Base-by-base conservation (phyloP, 30 jellyfish, hydroid and myxozoan species). In the Mastigias papua region DNA sequence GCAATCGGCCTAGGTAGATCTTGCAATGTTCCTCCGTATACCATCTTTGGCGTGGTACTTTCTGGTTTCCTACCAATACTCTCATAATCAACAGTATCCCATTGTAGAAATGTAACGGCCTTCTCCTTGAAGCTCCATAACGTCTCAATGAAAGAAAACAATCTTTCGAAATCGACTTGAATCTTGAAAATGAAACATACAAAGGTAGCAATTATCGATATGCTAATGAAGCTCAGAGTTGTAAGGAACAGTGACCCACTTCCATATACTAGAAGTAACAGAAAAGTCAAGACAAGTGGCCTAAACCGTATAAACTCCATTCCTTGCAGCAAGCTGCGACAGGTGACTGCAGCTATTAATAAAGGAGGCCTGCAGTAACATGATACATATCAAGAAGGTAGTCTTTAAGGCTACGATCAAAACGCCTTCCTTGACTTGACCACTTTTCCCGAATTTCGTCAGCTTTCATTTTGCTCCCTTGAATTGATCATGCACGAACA, bases 1-100 rank as follows among this genome's bases (percentile, higher is more conserved):
- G 97, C 97, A 34, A 95, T 89, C 11, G 99, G 99, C 70, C 93
- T 89, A 9, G 99, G 99, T 32, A 95, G 93, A 21, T 75, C 88
- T 64, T 86, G 64, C 17, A 95, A 69, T 16, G 92, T 50, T 26
- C 57, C 78, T 30, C 72, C 46, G 7, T 72, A 15, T 8, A 35
- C 61, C 22, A 0, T 26, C 0, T 4, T 29, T 29, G 80, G 27
- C 29, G 28, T 57, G n/a, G n/a, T n/a, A n/a, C n/a, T n/a, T n/a
- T n/a, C n/a, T n/a, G n/a, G n/a, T 42, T 42, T 15, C 0, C 21
- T 42, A 17, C 49, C 30, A 32, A 25, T 26, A 28, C 8, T 25
- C 22, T 65, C 32, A 21, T 22, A 23, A 35, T 20, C 11, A 21
- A 10, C 74, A 34, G 28, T 46, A 29, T 37, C 28, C 16, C 28